A percentile compares a stretch with the other conserved stretches of the same genome.
Evolutionary conservation across 2,888 invertebrate species (phyloP).

Genomic region (Lissocephala sabroskyi): DNA sequence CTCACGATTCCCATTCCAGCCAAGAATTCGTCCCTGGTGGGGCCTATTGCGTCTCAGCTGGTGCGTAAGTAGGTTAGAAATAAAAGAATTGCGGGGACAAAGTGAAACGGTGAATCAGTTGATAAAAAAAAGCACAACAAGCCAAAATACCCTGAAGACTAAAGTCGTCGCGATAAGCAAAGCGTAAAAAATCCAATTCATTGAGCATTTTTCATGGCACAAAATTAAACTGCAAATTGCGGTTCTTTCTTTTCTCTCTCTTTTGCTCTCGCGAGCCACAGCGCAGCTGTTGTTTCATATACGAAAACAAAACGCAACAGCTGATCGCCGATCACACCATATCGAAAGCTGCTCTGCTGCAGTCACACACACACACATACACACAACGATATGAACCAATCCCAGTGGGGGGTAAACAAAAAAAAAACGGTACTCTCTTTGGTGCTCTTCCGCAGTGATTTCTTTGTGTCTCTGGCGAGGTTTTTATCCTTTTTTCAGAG

Average conservation of each 20-base stretch:
- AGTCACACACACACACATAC: conserved; percentile 2
- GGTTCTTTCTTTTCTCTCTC: not conserved
- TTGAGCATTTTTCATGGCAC: not conserved
- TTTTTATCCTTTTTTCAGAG: too few relatives aligned
- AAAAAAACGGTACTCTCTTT: too few relatives aligned
- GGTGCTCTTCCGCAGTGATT: too few relatives aligned
- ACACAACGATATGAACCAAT: not conserved
- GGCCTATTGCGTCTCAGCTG: too few relatives aligned
- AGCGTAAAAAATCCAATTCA: not conserved
- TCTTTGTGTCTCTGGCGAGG: too few relatives aligned
- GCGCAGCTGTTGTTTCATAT: conserved; percentile 14
- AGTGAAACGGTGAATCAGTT: not conserved
- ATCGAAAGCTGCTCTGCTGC: conserved; percentile 12
- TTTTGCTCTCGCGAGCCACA: not conserved
- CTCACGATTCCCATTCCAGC: not conserved
- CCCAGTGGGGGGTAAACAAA: conserved; percentile 11
- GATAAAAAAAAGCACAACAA: not conserved
- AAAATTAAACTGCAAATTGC: not conserved
- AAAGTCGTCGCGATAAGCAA: not conserved
- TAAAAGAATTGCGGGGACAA: not conserved
- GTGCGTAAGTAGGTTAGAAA: not conserved
- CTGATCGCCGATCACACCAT: conserved; percentile 37
- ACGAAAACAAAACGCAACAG: conserved; percentile 13
- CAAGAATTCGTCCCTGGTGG: too few relatives aligned
- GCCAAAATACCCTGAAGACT: not conserved